Evolutionary conservation across 2,113 vertebrate genomes (phyloP).

Genomic region (Poecilia latipinna): DNA sequence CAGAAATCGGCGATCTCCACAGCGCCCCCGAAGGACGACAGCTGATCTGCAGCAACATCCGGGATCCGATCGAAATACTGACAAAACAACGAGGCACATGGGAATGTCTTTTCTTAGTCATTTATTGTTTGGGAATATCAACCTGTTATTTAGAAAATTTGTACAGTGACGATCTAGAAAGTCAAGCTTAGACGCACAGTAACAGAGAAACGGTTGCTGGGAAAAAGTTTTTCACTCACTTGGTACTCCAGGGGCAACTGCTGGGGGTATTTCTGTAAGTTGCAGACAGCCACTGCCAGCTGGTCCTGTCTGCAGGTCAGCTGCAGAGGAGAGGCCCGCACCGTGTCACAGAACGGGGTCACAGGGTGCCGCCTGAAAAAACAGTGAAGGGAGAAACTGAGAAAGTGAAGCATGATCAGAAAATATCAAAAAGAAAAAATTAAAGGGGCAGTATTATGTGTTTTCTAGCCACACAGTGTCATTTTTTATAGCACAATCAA

Average conservation of each 20-base stretch:
- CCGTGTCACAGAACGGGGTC: conserved; percentile 90
- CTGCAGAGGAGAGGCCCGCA: conserved; percentile 90
- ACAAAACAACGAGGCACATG: conserved; percentile 2
- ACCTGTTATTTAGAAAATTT: too few species aligned
- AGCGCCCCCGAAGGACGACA: conserved; percentile 90
- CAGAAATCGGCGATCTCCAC: conserved; percentile 98
- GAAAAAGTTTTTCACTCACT: conserved; percentile 74
- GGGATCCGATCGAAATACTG: conserved; percentile 94
- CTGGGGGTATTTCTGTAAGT: conserved; percentile 90
- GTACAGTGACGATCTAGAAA: too few species aligned
- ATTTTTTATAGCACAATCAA: too few species aligned
- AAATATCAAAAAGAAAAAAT: too few species aligned
- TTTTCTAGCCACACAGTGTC: too few species aligned
- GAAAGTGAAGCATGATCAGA: not conserved
- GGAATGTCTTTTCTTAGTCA: not conserved
- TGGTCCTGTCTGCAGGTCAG: conserved; percentile 97
- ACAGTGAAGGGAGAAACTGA: not conserved
- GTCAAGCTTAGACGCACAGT: too few species aligned
- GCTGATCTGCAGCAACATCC: conserved; percentile 82
- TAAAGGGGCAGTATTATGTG: too few species aligned
- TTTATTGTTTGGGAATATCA: too few species aligned
- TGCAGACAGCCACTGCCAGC: conserved; percentile 95
- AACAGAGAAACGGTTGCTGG: too few species aligned
- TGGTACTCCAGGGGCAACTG: conserved; percentile 92
- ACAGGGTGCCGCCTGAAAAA: conserved; percentile 80